Percentiles rank a stretch among this genome's conserved stretches.
Conservation (phyloP, 92 coral and sea anemone genomes). For the Desmophyllum pertusum region DNA sequence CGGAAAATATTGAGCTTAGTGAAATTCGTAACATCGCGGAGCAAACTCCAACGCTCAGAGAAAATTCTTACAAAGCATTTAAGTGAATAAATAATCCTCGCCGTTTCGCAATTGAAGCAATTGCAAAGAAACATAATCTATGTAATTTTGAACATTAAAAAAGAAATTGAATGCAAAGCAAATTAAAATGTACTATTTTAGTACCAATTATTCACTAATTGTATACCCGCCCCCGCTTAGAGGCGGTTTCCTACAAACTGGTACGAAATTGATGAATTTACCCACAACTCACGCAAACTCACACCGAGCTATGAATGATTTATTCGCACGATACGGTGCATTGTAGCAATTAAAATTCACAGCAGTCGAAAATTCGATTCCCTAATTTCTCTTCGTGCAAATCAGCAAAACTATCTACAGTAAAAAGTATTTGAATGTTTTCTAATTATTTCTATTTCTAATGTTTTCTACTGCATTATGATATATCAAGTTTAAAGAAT, state of each 20-base stretch:
- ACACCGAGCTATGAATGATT: not conserved
- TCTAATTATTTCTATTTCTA: not conserved
- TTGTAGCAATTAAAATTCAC: not conserved
- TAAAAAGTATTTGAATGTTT: not conserved
- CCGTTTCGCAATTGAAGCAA: too few species aligned
- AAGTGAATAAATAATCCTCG: too few species aligned
- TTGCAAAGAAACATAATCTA: too few species aligned
- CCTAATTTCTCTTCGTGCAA: not conserved
- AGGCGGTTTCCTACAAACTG: slow-evolving; percentile 4
- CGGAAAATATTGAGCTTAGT: too few species aligned
- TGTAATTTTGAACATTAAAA: too few species aligned
- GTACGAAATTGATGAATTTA: not conserved
- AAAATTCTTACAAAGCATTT: too few species aligned
- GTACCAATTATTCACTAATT: not conserved
- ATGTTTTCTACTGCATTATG: not conserved
- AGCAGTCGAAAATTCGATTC: not conserved
- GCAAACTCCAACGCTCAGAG: too few species aligned
- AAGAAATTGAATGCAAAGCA: not conserved
- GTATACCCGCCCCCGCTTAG: not conserved
- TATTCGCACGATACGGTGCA: not conserved
- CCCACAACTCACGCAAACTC: not conserved
- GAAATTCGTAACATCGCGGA: too few species aligned
- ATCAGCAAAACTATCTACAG: not conserved
- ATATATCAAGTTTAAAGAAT: too few species aligned
- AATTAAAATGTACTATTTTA: not conserved